Conservation (phyloP, 2,113 vertebrate genomes). For the Platycercus adscitus region DNA sequence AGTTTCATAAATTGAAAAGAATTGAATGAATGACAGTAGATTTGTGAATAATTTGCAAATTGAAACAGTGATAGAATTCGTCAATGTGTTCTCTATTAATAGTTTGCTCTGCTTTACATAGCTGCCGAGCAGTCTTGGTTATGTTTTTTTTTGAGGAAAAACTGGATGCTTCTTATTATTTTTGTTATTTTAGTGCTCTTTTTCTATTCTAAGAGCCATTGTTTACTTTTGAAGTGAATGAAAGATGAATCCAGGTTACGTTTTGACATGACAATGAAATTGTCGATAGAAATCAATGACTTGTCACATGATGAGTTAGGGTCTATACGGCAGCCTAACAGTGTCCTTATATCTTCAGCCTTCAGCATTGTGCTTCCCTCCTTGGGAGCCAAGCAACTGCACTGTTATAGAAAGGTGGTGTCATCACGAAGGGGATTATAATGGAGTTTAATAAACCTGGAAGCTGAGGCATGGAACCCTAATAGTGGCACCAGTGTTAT, state of each 20-base stretch:
- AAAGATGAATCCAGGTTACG: slow-evolving; percentile 67
- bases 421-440: slow-evolving; percentile 44
- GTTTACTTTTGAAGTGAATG: slow-evolving; percentile 70
- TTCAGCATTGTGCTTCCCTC: slow-evolving; percentile 42
- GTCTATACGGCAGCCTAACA: slow-evolving; percentile 58
- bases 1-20: not conserved
- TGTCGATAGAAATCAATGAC: slow-evolving; percentile 77
- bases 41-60: slow-evolving; percentile 46
- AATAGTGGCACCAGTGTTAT: not conserved
- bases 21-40: slow-evolving; percentile 16
- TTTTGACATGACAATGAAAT: slow-evolving; percentile 75
- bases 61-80: slow-evolving; percentile 29
- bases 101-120: slow-evolving; percentile 1
- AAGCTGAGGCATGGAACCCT: slow-evolving; percentile 19
- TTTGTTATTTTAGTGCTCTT: not conserved
- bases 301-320: slow-evolving; percentile 64
- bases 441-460: slow-evolving; percentile 66
- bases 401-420: slow-evolving; percentile 53
- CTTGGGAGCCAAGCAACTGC: slow-evolving; percentile 32
- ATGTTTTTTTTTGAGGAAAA: slow-evolving; percentile 57
- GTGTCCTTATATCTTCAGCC: slow-evolving; percentile 55
- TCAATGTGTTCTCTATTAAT: slow-evolving; percentile 15
- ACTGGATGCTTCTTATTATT: not conserved
- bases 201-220: slow-evolving; percentile 39
- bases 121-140: not conserved